phyloP scores from a whole-genome alignment of 2,797 vertebrate genomes.

The Crypturellus tataupa region DNA sequence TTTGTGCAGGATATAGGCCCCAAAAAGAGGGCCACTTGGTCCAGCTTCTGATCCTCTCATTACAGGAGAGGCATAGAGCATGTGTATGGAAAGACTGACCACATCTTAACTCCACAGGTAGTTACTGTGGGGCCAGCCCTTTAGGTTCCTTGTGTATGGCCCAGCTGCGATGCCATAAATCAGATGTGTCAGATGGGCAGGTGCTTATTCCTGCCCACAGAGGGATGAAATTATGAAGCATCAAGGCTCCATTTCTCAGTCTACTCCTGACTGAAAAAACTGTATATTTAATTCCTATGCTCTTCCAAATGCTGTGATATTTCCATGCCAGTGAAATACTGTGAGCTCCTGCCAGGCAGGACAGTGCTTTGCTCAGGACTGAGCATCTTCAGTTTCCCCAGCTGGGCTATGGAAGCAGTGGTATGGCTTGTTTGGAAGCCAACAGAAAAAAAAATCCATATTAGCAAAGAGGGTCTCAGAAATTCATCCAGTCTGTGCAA shows the following conservation, averaged over 20 bases:
- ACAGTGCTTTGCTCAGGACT: background rate
- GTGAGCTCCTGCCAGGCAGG: conserved; percentile 14
- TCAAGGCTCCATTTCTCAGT: conserved; percentile 13
- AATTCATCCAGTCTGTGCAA: conserved; percentile 1
- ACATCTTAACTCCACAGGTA: background rate
- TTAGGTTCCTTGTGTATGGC: background rate
- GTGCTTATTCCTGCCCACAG: background rate
- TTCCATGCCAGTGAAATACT: background rate
- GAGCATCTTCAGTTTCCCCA: conserved; percentile 5
- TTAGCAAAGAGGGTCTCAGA: background rate
- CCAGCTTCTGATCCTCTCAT: background rate
- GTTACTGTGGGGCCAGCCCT: background rate
- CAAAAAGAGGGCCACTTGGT: background rate
- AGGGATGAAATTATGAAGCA: background rate
- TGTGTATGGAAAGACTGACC: background rate
- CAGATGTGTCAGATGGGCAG: background rate
- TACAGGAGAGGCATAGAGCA: background rate
- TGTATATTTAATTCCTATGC: conserved; percentile 6
- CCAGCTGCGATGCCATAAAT: background rate
- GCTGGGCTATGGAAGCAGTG: conserved; percentile 19
- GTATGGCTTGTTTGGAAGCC: conserved; percentile 34
- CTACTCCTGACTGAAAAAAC: background rate
- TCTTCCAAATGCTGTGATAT: conserved; percentile 3
- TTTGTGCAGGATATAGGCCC: background rate
- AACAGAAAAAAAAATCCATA: background rate